Base-by-base conservation (phyloP, 2,888 invertebrate genomes). In the Papilio elwesi region DNA sequence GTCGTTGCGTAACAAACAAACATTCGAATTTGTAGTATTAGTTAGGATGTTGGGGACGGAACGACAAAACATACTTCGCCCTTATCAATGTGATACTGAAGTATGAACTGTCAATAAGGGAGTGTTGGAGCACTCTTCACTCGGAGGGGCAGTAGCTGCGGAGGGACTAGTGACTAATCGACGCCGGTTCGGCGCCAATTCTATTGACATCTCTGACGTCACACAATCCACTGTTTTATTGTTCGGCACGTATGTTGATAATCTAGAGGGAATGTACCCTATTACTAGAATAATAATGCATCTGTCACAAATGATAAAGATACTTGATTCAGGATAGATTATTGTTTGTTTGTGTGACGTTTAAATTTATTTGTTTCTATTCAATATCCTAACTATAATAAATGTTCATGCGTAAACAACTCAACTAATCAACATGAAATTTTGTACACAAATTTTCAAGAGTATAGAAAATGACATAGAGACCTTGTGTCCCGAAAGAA, bases 91-190 rank as follows among this genome's bases (percentile, higher is more conserved):
- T 70, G n/a, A 48, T 12, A n/a, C 64, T 13, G 13, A 36, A 26
- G 48, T 12, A 26, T 48, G 7, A 68, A 43, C 57, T 47, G 48
- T 12, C 48, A 59, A 68, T 52, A 38, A 52, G 63, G 47, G 68
- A 15, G 38, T n/a, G 36, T 4, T 67, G 13, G 43, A 72, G 53
- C 12, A 67, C 67, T 26, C 52, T 68, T 68, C 38, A 68, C 15
- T 16, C 16, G 16, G 47, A 26, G 49, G 11, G 72, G 26, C 26
- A 64, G 65, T 26, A 26, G 26, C 26, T 26, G 16, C 38, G 68
- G 57, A 63, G 68, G 48, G 64, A 38, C 64, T 26, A 43, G 68
- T 51, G 64, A 68, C 68, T 73, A 73, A 73, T 68, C 68, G 68
- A 72, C 68, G 68, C 16, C 72, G 68, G 8, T 68, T 12, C 16